These are phyloP conservation scores for Anoplopoma fimbria DNA, from an alignment of 2,113 vertebrate species.

Conservation along the genomic window DNA sequence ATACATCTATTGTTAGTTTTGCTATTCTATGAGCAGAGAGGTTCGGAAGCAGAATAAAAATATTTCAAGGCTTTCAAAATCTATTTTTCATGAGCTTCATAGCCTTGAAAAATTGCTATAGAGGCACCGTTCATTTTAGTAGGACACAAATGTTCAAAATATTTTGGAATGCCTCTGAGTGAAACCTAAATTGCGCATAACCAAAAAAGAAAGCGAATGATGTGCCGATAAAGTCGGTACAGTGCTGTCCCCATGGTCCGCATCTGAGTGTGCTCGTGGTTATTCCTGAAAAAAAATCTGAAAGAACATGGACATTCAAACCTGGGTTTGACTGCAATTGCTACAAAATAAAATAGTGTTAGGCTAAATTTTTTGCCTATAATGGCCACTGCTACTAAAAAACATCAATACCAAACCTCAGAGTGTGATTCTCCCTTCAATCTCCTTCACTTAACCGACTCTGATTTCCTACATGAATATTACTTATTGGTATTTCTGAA, in stretches of 20 bases:
- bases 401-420: background rate
- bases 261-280: background rate
- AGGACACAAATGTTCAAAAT: slow-evolving; percentile 60
- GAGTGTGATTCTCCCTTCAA: background rate
- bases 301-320: background rate
- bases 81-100: slow-evolving; percentile 69
- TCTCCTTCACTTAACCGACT: background rate
- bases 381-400: background rate
- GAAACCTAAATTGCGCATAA: slow-evolving; percentile 32
- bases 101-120: slow-evolving; percentile 60
- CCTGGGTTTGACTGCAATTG: background rate
- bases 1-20: slow-evolving; percentile 70
- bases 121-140: slow-evolving; percentile 59
- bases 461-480: slow-evolving; percentile 6
- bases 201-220: slow-evolving; percentile 17
- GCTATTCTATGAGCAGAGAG: slow-evolving; percentile 41
- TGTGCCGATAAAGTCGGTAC: slow-evolving; percentile 24
- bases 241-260: background rate
- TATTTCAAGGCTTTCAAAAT: slow-evolving; percentile 74
- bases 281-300: background rate
- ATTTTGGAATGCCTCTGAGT: slow-evolving; percentile 49
- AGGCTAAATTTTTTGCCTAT: background rate
- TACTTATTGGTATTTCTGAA: slow-evolving; percentile 17
- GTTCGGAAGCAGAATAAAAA: slow-evolving; percentile 57
- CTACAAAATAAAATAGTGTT: background rate